Conservation (phyloP, 2,888 invertebrate species). For the Leucoma salicis region DNA sequence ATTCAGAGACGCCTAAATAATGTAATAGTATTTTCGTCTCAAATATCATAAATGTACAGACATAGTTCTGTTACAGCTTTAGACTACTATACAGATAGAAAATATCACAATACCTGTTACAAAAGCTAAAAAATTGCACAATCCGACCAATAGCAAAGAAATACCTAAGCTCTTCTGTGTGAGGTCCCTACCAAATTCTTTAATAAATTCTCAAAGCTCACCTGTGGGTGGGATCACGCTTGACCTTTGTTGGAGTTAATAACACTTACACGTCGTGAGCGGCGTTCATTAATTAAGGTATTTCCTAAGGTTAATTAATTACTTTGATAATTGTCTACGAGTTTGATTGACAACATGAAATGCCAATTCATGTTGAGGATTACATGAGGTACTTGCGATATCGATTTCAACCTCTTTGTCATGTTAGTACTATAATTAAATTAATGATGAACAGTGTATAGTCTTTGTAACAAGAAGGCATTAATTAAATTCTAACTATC, state of each 20-base stretch:
- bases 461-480: no score
- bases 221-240: conserved; percentile 40
- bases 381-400: conserved; percentile 1
- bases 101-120: no score
- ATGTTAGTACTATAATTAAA: neutral
- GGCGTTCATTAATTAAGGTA: conserved; percentile 53
- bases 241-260: conserved; percentile 48
- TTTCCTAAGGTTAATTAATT: conserved; percentile 63
- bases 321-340: conserved; percentile 53
- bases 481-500: no score
- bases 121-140: no score
- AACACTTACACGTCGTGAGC: conserved; percentile 56
- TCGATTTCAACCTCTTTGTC: neutral
- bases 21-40: no score
- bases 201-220: conserved; percentile 26
- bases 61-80: no score
- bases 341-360: conserved; percentile 38
- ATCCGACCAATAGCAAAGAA: no score
- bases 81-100: no score
- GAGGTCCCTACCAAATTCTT: conserved; percentile 18
- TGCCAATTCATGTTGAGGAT: conserved; percentile 17
- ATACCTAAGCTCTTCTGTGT: no score
- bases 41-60: no score
- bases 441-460: neutral
- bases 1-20: no score